Evolutionary conservation across 2,888 invertebrate species (phyloP), one percentile per base, ranked within the genome.

Genomic region (Sesia apiformis): DNA sequence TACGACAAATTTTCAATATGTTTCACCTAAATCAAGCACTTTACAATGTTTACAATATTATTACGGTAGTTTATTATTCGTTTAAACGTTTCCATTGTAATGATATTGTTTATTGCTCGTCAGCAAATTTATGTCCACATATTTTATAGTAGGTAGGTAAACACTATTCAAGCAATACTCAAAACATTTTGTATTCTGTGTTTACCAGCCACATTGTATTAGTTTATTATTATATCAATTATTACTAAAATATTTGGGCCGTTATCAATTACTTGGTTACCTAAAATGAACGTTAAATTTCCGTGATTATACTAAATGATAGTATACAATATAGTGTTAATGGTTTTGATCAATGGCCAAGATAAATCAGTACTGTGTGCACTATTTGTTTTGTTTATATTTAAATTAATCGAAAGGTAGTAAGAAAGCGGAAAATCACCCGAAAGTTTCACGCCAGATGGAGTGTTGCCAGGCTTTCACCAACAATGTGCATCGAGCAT

Each of bases 401-500:
- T 43, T 53, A 53, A 58, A 63, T 65, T 60, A 61, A 59, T 58
- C 52, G 49, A 54, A 55, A 56, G 54, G 65, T 61, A 63, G 62
- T 64, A 62, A 63, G 69, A 73, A 75, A 75, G 76, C 73, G 85
- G 86, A 86, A 84, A 84, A 84, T 81, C 74, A 78, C 78, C 57
- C 59, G 56, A 56, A 57, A 56, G 39, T 58, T 51, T 66, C 69
- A 70, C 78, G 81, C 79, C 82, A 83, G 72, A 76, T 86, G 87
- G 84, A 75, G 57, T 51, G 7, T 0, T 71, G 86, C 87, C 87
- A 85, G 73, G 52, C 65, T 67, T 64, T 68, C 63, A 60, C 60
- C 42, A 23, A 23, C 23, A 23, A 23, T 23, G 23, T 23, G 23
- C 23, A 23, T 46, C 4, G n/a, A 7, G 46, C 46, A 46, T 46